These are phyloP conservation scores for Hippocampus barbouri DNA, from an alignment of 2,113 vertebrate genomes.

Conservation along the genomic window DNA sequence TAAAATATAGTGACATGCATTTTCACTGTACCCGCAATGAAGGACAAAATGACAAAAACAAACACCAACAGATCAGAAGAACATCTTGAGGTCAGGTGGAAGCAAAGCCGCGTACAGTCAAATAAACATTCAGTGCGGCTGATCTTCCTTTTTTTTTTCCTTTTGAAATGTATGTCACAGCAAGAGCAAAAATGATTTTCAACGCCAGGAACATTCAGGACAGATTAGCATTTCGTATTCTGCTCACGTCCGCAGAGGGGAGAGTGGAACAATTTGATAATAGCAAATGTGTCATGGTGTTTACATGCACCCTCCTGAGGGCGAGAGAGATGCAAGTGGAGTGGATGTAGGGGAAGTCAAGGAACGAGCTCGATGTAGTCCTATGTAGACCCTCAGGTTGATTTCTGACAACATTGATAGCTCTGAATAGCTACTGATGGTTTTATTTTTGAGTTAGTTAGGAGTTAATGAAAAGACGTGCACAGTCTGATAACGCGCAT, in stretches of 20 bases:
- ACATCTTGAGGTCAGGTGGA: background rate
- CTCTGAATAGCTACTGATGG: constrained; percentile 8
- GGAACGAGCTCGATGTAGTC: constrained; percentile 29
- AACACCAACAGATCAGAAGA: background rate
- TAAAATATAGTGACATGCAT: background rate
- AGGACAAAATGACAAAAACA: constrained; percentile 8
- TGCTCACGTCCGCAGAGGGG: constrained; percentile 31
- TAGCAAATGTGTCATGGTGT: constrained; percentile 60
- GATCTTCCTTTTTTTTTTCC: background rate
- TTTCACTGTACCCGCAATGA: background rate
- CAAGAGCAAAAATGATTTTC: constrained; percentile 16
- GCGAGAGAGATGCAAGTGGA: constrained; percentile 30
- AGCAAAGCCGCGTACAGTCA: background rate
- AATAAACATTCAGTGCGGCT: constrained; percentile 1
- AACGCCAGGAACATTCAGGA: constrained; percentile 10
- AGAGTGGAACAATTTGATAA: constrained; percentile 50
- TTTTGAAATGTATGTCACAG: constrained; percentile 4
- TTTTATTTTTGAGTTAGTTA: background rate
- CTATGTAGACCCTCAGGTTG: background rate
- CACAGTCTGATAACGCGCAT: background rate
- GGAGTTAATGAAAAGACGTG: background rate
- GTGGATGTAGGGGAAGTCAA: constrained; percentile 41
- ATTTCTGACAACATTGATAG: constrained; percentile 32
- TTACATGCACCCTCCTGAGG: constrained; percentile 51
- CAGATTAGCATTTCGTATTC: constrained; percentile 34